Evolutionary conservation across 2,113 vertebrate species (phyloP).

Genomic region (Cyphomyrus plagiostoma): DNA sequence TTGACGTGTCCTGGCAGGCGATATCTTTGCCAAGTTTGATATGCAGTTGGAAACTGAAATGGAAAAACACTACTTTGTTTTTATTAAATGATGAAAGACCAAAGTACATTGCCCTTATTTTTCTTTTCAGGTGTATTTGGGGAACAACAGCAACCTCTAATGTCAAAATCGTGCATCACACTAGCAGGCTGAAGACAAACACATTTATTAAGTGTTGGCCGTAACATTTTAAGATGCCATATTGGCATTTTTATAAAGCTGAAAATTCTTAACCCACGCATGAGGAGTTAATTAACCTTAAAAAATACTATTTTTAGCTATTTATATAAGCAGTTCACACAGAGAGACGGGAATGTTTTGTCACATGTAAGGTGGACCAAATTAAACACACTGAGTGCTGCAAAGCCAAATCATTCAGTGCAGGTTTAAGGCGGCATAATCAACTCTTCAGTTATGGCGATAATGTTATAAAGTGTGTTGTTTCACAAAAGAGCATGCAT

Average conservation of each 20-base stretch:
- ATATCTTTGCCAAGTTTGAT: not conserved
- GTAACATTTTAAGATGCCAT: not conserved
- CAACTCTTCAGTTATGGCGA: not conserved
- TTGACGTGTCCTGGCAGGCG: not conserved
- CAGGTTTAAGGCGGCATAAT: not conserved
- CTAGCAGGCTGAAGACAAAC: not conserved
- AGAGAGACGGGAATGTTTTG: not conserved
- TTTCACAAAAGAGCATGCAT: not conserved
- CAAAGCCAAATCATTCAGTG: not conserved
- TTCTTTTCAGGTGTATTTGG: constrained; percentile 22
- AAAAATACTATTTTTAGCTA: not conserved
- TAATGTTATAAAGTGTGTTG: not conserved
- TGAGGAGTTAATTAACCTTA: not conserved
- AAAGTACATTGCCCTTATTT: not conserved
- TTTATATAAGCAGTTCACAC: not conserved
- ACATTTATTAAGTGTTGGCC: not conserved
- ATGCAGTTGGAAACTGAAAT: not conserved
- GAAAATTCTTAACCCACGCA: not conserved
- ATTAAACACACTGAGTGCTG: not conserved
- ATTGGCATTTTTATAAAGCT: not conserved
- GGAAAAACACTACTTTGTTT: not conserved
- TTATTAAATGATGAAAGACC: not conserved
- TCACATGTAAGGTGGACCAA: not conserved
- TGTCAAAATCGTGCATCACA: constrained; percentile 20
- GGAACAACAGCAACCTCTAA: constrained; percentile 52